Conservation (phyloP, 2,113 vertebrate species). For the Aviceda subcristata region DNA sequence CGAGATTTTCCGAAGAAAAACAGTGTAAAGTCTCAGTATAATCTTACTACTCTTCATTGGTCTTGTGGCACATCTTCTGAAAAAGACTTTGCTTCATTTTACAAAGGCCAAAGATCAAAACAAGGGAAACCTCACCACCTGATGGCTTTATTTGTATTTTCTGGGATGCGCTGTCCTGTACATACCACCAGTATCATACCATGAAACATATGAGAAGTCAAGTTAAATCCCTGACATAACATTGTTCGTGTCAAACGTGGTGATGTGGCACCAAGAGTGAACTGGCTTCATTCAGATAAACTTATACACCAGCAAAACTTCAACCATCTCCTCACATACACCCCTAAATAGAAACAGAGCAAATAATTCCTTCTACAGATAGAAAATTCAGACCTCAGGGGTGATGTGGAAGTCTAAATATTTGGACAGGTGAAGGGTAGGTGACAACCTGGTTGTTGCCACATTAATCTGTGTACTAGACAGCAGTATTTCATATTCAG, state of each 20-base stretch:
- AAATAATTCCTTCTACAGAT: not conserved
- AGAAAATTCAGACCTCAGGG: not conserved
- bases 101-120: not conserved
- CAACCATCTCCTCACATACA: not conserved
- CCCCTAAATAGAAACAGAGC: not conserved
- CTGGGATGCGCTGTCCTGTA: not conserved
- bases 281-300: not conserved
- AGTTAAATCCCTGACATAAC: not conserved
- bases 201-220: not conserved
- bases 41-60: not conserved
- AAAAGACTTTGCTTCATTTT: not conserved
- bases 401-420: not conserved
- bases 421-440: not conserved
- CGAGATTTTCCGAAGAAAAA: not conserved
- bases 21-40: not conserved
- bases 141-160: not conserved
- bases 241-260: not conserved
- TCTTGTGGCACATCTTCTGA: not conserved
- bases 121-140: not conserved
- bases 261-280: not conserved
- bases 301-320: not conserved
- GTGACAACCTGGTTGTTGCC: not conserved
- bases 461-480: not conserved
- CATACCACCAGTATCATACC: not conserved
- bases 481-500: not conserved